Conservation (phyloP, 2,113 vertebrate genomes). For the Bubo blakistoni region DNA sequence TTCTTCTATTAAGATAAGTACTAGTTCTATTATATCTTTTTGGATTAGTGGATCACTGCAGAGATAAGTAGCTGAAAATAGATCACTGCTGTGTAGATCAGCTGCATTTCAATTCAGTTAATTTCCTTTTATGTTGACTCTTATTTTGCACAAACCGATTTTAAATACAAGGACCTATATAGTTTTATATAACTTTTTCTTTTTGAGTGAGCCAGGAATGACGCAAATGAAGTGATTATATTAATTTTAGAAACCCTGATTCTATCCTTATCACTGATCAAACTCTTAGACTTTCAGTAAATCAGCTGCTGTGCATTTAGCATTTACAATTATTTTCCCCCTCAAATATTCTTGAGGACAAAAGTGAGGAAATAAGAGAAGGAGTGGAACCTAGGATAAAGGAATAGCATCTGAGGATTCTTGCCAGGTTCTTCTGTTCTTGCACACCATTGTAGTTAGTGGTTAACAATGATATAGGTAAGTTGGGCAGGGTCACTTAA, state of each 20-base stretch:
- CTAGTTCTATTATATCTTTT: background rate
- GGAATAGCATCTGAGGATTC: background rate
- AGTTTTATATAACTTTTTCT: background rate
- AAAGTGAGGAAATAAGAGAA: background rate
- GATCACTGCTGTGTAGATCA: background rate
- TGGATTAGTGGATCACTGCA: background rate
- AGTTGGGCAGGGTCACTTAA: background rate
- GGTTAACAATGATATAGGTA: background rate
- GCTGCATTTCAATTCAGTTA: background rate
- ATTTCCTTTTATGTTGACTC: background rate
- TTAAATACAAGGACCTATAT: background rate
- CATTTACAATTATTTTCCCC: background rate
- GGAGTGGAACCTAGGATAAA: background rate
- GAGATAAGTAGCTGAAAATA: slow-evolving; percentile 33
- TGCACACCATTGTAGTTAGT: background rate
- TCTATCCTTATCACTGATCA: background rate
- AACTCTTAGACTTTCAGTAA: background rate
- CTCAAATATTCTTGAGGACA: background rate
- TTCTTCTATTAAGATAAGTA: slow-evolving; percentile 21
- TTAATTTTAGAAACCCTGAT: background rate
- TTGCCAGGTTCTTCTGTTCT: background rate
- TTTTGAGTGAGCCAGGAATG: background rate
- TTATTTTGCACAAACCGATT: background rate
- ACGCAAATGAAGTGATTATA: background rate
- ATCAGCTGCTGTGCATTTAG: background rate